Evolutionary conservation across 2,797 vertebrate genomes (phyloP), one percentile per base, ranked within the genome.

Genomic region (Sciurus carolinensis): DNA sequence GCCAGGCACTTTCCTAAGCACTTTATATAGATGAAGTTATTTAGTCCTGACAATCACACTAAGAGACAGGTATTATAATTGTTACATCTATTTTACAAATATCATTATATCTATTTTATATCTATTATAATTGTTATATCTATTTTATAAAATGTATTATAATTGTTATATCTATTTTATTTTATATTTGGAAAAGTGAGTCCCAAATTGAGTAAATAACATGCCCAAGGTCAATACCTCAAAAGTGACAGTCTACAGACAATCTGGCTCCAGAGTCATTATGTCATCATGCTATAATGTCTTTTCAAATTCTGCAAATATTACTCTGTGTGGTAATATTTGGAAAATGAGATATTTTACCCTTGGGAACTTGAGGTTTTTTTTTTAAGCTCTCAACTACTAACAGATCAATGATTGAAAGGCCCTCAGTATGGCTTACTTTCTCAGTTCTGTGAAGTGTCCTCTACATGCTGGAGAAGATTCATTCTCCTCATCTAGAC

Each of bases 231-330:
- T 94, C 91, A 86, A 76, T 20, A 5, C 11, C 24, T 33, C 71
- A 9, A 73, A 93, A 95, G 17, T 66, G n/a, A 89, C 26, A 80
- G 22, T 90, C 77, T 85, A 42, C 36, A 79, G 64, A 64, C 54
- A 95, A 42, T 36, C 47, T 75, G n/a, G 67, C 81, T 91, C 54
- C 57, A 94, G 59, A 83, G 71, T 83, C 83, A 18, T 95, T 92
- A 73, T 39, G 69, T 6, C 57, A 80, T 42, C 64, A 42, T n/a
- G 57, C 12, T 83, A 67, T 33, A 73, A 0, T 22, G 6, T 75
- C 50, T 88, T 44, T 93, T 93, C 36, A 33, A 75, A 86, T 59
- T 92, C 79, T 86, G 72, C 90, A 42, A 83, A 66, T 86, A 75
- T 72, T 93, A 66, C 12, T 80, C 17, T 87, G 54, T 18, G 52